phyloP scores from a whole-genome alignment of 2,113 vertebrate species.

The Carlito syrichta region DNA sequence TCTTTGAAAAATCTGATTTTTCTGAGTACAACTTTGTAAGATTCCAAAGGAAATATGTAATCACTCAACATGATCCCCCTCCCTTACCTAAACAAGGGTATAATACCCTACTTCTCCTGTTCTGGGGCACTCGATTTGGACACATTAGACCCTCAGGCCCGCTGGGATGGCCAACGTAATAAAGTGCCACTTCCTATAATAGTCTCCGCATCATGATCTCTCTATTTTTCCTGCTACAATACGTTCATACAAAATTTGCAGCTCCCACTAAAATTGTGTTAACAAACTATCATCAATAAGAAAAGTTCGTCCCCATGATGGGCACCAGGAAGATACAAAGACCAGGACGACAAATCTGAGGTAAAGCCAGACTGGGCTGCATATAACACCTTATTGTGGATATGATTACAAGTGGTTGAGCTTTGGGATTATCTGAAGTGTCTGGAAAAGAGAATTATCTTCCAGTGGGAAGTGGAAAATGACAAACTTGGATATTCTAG shows the following conservation, averaged over 20 bases:
- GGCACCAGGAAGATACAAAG: neutral
- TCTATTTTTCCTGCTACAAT: too few relatives aligned
- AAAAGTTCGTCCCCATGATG: neutral
- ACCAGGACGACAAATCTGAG: neutral
- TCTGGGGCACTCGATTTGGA: too few relatives aligned
- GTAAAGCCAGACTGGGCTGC: neutral
- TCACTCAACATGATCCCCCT: too few relatives aligned
- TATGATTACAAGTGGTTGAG: neutral
- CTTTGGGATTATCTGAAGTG: neutral
- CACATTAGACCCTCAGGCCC: too few relatives aligned
- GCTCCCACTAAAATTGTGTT: neutral
- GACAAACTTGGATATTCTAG: neutral
- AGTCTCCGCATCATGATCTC: too few relatives aligned
- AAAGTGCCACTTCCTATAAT: too few relatives aligned
- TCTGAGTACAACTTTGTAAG: too few relatives aligned
- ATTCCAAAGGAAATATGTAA: too few relatives aligned
- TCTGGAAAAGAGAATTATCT: slow-evolving; percentile 1
- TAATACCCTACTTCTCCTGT: too few relatives aligned
- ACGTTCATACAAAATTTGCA: neutral
- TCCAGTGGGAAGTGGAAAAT: neutral
- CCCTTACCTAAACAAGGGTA: too few relatives aligned
- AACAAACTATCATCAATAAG: neutral
- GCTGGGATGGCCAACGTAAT: too few relatives aligned
- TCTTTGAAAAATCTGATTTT: too few relatives aligned
- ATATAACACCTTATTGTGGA: neutral